A percentile compares a stretch with the other conserved stretches of the same genome.
Evolutionary conservation across 2,797 vertebrate species (phyloP).

Genomic region (Pseudochirops corinnae): DNA sequence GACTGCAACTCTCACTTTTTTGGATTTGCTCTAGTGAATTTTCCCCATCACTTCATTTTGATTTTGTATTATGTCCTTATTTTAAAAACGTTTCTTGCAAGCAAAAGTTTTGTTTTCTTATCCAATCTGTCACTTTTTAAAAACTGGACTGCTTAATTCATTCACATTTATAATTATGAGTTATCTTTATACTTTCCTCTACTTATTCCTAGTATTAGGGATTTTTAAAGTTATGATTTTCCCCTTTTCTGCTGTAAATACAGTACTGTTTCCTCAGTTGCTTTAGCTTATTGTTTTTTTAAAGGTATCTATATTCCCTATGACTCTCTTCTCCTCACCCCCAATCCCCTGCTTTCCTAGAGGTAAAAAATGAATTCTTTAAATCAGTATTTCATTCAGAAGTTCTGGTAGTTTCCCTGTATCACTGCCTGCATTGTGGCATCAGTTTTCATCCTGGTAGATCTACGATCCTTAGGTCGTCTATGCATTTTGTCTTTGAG

Average conservation of each 20-base stretch:
- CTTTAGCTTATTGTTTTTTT: background rate
- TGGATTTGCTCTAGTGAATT: background rate
- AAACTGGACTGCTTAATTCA: background rate
- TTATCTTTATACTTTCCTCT: background rate
- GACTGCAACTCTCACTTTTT: background rate
- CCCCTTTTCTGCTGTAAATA: background rate
- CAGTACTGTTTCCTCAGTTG: background rate
- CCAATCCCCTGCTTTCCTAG: background rate
- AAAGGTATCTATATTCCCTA: background rate
- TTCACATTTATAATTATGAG: background rate
- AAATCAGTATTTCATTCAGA: background rate
- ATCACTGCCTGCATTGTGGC: background rate
- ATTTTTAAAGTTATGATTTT: background rate
- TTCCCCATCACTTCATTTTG: background rate
- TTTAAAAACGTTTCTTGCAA: background rate
- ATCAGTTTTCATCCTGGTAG: background rate
- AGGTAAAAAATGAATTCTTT: background rate
- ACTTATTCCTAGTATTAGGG: background rate
- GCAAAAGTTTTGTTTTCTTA: background rate
- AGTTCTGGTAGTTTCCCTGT: background rate
- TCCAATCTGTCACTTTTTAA: background rate
- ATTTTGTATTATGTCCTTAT: background rate
- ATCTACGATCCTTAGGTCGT: background rate
- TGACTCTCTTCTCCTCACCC: background rate
- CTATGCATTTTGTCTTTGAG: background rate